Evolutionary conservation across 2,113 vertebrate genomes (phyloP), one percentile per base, ranked within the genome.

Genomic region (Nematolebias whitei): DNA sequence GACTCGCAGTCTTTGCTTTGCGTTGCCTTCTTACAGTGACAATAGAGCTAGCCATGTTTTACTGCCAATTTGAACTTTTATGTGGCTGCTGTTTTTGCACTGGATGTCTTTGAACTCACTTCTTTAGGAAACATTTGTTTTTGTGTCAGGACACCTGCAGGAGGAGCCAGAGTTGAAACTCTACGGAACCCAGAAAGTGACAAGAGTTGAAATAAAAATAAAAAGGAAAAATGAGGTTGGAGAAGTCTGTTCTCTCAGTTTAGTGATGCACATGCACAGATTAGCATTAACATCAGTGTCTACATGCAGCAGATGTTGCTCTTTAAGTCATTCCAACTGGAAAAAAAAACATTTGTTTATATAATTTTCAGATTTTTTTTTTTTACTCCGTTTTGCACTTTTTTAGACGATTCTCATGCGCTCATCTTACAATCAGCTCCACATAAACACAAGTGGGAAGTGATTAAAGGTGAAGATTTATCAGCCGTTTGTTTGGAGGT

Each of bases 1-100:
- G 53, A 87, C 82, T 84, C 79, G 83, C 88, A 90, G 82, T 87
- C 89, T 85, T 89, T 85, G 81, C 87, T 91, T 92, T 91, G 62
- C 55, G 85, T 91, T 92, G 91, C 93, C 90, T 92, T 92, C 78
- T 88, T 77, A 90, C 89, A 91, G 90, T 91, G 88, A 91, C 90
- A 87, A 88, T 83, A 91, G 87, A 86, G 90, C 80, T 88, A 92
- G 93, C 90, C 92, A 88, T 90, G 89, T 90, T 91, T 91, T 86
- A 93, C 93, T 94, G 93, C 93, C 93, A 92, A 61, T 87, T 79
- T 85, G 62, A 85, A 84, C 85, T 75, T 87, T 80, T 80, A 76
- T 69, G 87, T 87, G 90, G 90, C 90, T 91, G 87, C 91, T 88
- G 74, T 90, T 89, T 55, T 91, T 93, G 91, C 91, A 92, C 92